Conservation (phyloP, 2,888 invertebrate species). For the Drosophila meridionalis region DNA sequence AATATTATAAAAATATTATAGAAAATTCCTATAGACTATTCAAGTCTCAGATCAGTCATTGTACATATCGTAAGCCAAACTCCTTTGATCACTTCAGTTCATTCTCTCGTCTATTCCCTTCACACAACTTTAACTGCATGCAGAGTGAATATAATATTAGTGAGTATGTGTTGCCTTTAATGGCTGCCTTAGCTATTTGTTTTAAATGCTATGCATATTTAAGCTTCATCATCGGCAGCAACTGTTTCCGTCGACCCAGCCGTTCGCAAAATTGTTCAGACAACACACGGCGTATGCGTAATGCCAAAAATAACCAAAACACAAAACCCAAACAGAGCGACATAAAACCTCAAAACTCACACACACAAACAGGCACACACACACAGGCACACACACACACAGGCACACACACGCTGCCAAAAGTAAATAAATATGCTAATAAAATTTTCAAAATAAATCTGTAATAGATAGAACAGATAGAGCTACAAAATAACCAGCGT, state of each 20-base stretch:
- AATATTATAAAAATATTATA: background rate
- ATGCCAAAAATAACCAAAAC: constrained; percentile 74
- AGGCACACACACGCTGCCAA: constrained; percentile 30
- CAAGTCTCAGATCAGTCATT: background rate
- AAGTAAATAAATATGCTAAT: constrained; percentile 79
- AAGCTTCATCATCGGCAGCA: constrained; percentile 47
- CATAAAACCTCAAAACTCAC: constrained; percentile 44
- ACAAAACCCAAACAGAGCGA: constrained; percentile 50
- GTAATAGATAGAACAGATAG: constrained; percentile 76
- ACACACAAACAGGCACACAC: constrained; percentile 16
- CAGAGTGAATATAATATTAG: background rate
- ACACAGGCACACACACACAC: constrained; percentile 8
- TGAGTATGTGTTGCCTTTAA: background rate
- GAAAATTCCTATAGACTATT: too few species aligned
- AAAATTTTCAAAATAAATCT: constrained; percentile 79
- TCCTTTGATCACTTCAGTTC: background rate
- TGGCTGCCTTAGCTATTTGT: constrained; percentile 24
- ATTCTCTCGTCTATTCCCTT: background rate
- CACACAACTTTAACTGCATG: background rate
- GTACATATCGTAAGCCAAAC: background rate
- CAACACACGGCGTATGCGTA: constrained; percentile 65
- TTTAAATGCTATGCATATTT: constrained; percentile 56
- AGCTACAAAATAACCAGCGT: constrained; percentile 69
- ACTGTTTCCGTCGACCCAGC: constrained; percentile 6
- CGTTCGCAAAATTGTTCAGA: constrained; percentile 46